Percentiles rank a stretch among this genome's conserved stretches.
phyloP scores from a whole-genome alignment of 2,113 vertebrate species.

The Sinocyclocheilus maitianheensis region DNA sequence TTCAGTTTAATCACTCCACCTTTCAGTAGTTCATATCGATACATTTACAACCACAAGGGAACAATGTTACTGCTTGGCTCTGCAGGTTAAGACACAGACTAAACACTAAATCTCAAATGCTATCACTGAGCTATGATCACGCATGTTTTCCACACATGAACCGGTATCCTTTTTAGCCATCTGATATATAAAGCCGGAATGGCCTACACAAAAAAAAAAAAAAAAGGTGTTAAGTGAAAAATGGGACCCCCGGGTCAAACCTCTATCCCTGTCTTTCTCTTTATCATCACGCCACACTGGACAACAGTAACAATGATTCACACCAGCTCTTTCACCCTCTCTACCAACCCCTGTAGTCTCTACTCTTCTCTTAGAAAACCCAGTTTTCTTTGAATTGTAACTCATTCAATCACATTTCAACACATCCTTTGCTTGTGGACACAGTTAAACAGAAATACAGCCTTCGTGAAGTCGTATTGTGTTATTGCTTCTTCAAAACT shows the following conservation, averaged over 20 bases:
- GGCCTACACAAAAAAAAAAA: not conserved
- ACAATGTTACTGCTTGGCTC: not conserved
- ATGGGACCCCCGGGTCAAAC: constrained; percentile 21
- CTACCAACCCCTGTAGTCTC: not conserved
- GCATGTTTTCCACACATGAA: not conserved
- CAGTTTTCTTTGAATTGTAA: not conserved
- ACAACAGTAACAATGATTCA: constrained; percentile 14
- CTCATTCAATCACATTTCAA: constrained; percentile 16
- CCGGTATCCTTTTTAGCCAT: not conserved
- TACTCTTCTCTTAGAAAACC: constrained; percentile 16
- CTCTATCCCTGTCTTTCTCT: constrained; percentile 3
- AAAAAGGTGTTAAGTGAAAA: constrained; percentile 26
- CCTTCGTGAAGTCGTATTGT: not conserved
- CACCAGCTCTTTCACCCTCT: not conserved
- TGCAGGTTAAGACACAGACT: not conserved
- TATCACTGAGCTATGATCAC: not conserved
- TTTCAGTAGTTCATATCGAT: not conserved
- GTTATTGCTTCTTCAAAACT: not conserved
- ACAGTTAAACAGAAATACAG: not conserved
- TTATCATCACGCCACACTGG: constrained; percentile 10
- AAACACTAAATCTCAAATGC: not conserved
- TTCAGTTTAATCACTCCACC: not conserved
- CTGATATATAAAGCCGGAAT: constrained; percentile 12
- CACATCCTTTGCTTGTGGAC: not conserved
- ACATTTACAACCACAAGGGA: not conserved